Percentiles rank a stretch among this genome's conserved stretches.
Evolutionary conservation across 2,797 vertebrate species (phyloP).

Genomic region (Sitta carolinensis): DNA sequence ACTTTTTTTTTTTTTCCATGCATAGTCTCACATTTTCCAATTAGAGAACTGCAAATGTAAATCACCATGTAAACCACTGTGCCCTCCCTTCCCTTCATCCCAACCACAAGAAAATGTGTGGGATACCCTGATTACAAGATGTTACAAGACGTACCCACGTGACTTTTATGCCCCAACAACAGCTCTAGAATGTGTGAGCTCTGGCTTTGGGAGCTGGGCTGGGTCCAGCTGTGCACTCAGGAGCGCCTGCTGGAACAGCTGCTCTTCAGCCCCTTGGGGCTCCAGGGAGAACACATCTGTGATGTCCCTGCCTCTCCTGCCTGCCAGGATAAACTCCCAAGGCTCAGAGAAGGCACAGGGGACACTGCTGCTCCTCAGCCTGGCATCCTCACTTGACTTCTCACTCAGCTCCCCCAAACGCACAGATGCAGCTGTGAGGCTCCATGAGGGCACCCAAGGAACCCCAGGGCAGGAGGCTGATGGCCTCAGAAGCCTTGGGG

Average conservation of each 20-base stretch:
- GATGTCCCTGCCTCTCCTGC: neutral
- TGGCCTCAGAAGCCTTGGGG: neutral
- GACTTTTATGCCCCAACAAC: neutral
- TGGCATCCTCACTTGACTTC: neutral
- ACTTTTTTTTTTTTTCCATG: neutral
- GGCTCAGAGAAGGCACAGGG: no score
- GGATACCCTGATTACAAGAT: neutral
- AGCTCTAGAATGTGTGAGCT: neutral
- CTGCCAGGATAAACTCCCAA: neutral
- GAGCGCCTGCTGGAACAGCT: neutral
- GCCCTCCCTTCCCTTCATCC: neutral
- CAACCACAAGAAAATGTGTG: neutral
- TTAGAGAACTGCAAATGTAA: neutral
- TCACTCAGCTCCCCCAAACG: neutral
- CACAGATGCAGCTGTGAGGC: accelerated
- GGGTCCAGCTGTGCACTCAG: neutral
- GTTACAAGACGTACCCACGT: neutral
- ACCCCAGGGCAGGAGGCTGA: no score
- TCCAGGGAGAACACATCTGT: neutral
- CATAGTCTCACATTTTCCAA: neutral
- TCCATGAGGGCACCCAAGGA: accelerated
- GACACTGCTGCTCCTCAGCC: neutral
- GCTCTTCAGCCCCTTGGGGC: neutral
- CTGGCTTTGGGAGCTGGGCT: neutral
- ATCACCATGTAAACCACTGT: neutral